A percentile compares a stretch with the other conserved stretches of the same genome.
Evolutionary conservation across 2,113 vertebrate genomes (phyloP).

Genomic region (Cyprinus carpio): DNA sequence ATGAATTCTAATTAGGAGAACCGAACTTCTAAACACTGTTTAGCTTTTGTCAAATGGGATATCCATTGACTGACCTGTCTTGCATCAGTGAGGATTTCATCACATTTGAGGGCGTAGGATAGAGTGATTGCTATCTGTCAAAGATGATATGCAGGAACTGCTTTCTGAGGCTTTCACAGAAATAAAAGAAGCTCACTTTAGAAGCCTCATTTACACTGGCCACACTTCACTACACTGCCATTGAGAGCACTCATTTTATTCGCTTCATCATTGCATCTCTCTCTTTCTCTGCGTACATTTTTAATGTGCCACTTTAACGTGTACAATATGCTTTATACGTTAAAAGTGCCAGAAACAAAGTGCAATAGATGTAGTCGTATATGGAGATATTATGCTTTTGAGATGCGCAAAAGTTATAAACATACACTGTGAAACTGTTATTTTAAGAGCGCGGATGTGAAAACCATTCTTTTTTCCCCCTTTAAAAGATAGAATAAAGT

Average conservation of each 20-base stretch:
- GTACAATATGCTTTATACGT: not conserved
- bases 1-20: not conserved
- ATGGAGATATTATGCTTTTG: not conserved
- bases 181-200: slow-evolving; percentile 66
- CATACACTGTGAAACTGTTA: not conserved
- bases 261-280: slow-evolving; percentile 59
- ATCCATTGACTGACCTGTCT: slow-evolving; percentile 35
- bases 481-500: not conserved
- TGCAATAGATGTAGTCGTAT: not conserved
- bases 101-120: slow-evolving; percentile 33
- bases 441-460: slow-evolving; percentile 4
- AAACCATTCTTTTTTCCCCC: not conserved
- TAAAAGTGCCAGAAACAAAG: not conserved
- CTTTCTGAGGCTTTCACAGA: slow-evolving; percentile 55
- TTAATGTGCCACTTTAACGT: not conserved
- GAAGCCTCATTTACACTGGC: slow-evolving; percentile 71
- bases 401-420: not conserved
- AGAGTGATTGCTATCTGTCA: slow-evolving; percentile 44
- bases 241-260: slow-evolving; percentile 72
- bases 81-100: slow-evolving; percentile 50
- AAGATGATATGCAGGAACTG: slow-evolving; percentile 61
- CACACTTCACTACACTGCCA: slow-evolving; percentile 75
- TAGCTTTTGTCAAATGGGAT: slow-evolving; percentile 7
- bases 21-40: not conserved
- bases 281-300: slow-evolving; percentile 51